Conservation (phyloP, 1,140 invertebrate species). For the Zelostemma sp. region DNA sequence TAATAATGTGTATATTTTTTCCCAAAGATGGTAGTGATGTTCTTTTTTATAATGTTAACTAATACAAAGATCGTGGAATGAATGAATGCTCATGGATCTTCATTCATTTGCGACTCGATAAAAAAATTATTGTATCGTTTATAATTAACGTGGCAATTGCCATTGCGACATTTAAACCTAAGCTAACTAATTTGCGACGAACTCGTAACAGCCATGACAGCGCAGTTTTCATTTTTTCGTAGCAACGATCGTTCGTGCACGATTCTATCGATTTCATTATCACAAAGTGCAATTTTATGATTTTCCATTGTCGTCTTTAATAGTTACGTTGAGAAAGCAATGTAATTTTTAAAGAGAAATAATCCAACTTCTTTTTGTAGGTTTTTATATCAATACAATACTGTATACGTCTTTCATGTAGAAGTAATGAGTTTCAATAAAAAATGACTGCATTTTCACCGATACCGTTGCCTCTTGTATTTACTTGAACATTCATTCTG, state of each 20-base stretch:
- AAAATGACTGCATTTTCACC: constrained; percentile 44
- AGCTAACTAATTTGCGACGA: constrained; percentile 58
- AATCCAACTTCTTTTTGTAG: constrained; percentile 39
- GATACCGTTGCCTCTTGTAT: too few species aligned
- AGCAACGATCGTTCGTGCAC: not conserved
- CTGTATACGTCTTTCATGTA: constrained; percentile 47
- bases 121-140: constrained; percentile 40
- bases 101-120: constrained; percentile 20
- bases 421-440: constrained; percentile 47
- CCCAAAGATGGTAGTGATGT: constrained; percentile 62
- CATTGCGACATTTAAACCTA: constrained; percentile 52
- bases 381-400: constrained; percentile 42
- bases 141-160: constrained; percentile 52
- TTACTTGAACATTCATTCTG: too few species aligned
- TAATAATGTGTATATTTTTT: constrained; percentile 49
- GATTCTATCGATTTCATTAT: constrained; percentile 25
- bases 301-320: constrained; percentile 13
- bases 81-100: constrained; percentile 1
- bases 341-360: constrained; percentile 38
- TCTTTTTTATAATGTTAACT: constrained; percentile 36
- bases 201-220: constrained; percentile 53
- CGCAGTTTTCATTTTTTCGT: constrained; percentile 13
- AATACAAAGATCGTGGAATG: too few species aligned
- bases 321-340: constrained; percentile 14
- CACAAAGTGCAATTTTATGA: constrained; percentile 35